Evolutionary conservation across 1,140 invertebrate species (phyloP), one percentile per base, ranked within the genome.

Genomic region (Arctopsyche grandis): DNA sequence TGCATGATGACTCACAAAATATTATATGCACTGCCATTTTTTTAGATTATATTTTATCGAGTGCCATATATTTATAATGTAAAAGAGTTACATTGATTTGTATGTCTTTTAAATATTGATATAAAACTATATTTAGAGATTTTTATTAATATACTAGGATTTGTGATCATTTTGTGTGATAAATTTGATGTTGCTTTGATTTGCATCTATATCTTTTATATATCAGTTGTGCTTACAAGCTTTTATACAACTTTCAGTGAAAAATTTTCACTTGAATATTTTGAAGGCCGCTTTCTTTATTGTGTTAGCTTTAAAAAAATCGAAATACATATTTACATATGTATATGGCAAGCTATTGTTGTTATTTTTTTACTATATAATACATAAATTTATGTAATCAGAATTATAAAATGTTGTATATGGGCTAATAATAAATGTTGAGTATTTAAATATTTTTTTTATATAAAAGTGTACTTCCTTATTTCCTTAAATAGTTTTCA

Each of bases 1-100:
- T 77, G 76, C 58, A 74, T 19, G 43, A 60, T 0, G 19, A 52
- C 1, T 52, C 12, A 14, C 75, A 21, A 48, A 74, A 46, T 48
- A 12, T 4, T 38, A 7, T 38, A 4, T 38, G 43, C 56, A 19
- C 56, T 60, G 56, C 56, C 56, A 60, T 60, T 5, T 60, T 60
- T 60, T 60, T 56, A 16, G 12, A 19, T 19, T 19, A 60, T 14
- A 46, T 52, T 52, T 19, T 52, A 19, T 60, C 16, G 56, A 60
- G 56, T 60, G 56, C 56, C 56, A 60, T 60, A 60, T 60, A 4
- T 38, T 38, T 19, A 19, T 60, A 60, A 1, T 60, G 56, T 19
- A 52, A 5, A 5, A n/a, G 48, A 52, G 12, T 52, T 9, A 19
- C 14, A 9, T 21, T 56, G 19, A 16, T 56, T 60, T 60, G 19